Evolutionary conservation across 92 coral and sea anemone species (phyloP).

Genomic region (Epizoanthus fatuus): DNA sequence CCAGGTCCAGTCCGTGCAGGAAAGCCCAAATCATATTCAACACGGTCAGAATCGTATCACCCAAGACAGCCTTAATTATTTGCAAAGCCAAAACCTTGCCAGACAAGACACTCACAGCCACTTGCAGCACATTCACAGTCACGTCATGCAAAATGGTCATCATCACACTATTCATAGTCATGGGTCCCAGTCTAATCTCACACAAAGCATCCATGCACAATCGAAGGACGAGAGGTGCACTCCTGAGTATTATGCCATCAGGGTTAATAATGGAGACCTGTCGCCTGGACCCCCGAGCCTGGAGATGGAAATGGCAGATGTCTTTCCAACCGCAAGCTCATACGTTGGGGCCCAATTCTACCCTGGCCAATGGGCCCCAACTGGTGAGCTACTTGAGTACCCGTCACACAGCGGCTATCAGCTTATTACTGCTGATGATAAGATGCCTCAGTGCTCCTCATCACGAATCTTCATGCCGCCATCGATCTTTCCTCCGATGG

Average conservation of each 20-base stretch:
- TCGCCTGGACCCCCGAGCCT: constrained; percentile 30
- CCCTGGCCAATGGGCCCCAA: constrained; percentile 23
- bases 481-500: constrained; percentile 81
- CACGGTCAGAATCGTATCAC: constrained; percentile 9
- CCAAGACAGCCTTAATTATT: background rate
- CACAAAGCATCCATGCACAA: background rate
- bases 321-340: constrained; percentile 31
- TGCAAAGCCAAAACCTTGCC: background rate
- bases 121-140: constrained; percentile 17
- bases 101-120: constrained; percentile 19
- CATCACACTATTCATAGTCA: constrained; percentile 16
- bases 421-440: constrained; percentile 45
- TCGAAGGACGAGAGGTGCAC: constrained; percentile 11
- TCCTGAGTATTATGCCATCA: constrained; percentile 24
- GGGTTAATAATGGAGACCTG: constrained; percentile 17
- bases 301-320: constrained; percentile 46
- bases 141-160: constrained; percentile 3
- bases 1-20: constrained; percentile 9
- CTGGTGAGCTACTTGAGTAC: constrained; percentile 20
- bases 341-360: constrained; percentile 35
- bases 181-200: background rate
- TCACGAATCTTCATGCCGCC: constrained; percentile 97
- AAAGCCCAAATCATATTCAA: constrained; percentile 8
- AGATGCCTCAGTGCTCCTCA: constrained; percentile 67
- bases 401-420: constrained; percentile 53